These are phyloP conservation scores for Serrognathus titanus DNA, from an alignment of 2,888 invertebrate species.

Conservation along the genomic window DNA sequence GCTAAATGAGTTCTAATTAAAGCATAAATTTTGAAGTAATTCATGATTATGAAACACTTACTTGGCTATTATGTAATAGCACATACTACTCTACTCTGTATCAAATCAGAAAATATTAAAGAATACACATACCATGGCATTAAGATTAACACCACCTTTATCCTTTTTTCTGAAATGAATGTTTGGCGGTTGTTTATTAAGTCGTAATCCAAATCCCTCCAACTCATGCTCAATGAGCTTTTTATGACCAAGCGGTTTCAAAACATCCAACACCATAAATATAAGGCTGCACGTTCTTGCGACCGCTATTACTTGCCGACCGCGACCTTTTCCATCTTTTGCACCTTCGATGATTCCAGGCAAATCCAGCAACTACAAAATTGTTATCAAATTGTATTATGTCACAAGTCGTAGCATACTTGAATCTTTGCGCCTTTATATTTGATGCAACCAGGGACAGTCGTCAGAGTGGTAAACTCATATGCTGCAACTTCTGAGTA, in stretches of 20 bases:
- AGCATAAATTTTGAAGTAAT: too few relatives aligned
- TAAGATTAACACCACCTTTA: slow-evolving; percentile 97
- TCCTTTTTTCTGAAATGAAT: slow-evolving; percentile 96
- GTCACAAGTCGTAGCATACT: slow-evolving; percentile 48
- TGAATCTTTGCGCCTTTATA: slow-evolving; percentile 99
- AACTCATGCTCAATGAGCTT: slow-evolving; percentile 94
- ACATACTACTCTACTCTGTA: too few relatives aligned
- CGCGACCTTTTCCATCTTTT: slow-evolving; percentile 98
- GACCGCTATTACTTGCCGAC: slow-evolving; percentile 98
- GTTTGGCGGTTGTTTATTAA: slow-evolving; percentile 96
- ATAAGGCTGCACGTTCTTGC: slow-evolving; percentile 97
- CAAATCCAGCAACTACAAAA: slow-evolving; percentile 82
- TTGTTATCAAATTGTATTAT: slow-evolving; percentile 8
- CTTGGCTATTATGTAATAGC: too few relatives aligned
- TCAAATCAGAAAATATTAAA: background rate
- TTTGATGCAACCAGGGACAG: slow-evolving; percentile 98
- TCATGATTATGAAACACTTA: too few relatives aligned
- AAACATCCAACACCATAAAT: slow-evolving; percentile 94
- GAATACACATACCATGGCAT: slow-evolving; percentile 65
- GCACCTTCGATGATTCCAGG: slow-evolving; percentile 99
- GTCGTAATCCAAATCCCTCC: slow-evolving; percentile 96
- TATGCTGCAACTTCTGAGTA: slow-evolving; percentile 99
- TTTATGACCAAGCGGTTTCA: slow-evolving; percentile 97
- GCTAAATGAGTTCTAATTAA: too few relatives aligned
- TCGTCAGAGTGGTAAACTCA: slow-evolving; percentile 98